Evolutionary conservation across 2,113 vertebrate species (phyloP), one percentile per base, ranked within the genome.

Genomic region (Ariopsis seemanni): DNA sequence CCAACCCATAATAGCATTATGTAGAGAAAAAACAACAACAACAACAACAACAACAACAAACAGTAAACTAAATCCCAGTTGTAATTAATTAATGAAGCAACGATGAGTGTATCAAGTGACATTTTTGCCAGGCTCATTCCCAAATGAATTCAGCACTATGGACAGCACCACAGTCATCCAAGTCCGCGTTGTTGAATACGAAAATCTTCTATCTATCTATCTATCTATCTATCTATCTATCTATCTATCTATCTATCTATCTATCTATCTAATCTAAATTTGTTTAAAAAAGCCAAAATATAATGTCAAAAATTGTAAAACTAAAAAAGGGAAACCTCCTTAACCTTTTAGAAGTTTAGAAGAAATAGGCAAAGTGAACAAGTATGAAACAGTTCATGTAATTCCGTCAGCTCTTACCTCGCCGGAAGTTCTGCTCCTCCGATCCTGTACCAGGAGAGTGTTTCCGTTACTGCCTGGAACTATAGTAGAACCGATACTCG

Each of bases 401-500:
- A 15, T 55, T 50, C 11, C 34, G 22, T 77, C 3, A 83, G 50
- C 63, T 55, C 89, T 87, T 90, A 90, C 90, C 90, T 90, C 85
- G 57, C 75, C 88, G 30, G 86, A 89, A 8, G 83, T 1, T 8
- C 63, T 84, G 9, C 91, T 93, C n/a, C 93, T 92, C 67, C 81
- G 85, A 82, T 93, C 93, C 62, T 92, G 91, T 0, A 94, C 65
- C 48, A 94, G 89, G 0, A 95, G 90, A 1, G 94, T 94, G 10
- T 94, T 95, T 0, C 91, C 89, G 42, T 95, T 92, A 83, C 93
- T 95, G 1, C 93, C 94, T 0, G 93, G 91, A 2, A 88, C 93
- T 88, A 94, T 90, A 87, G 92, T 93, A 88, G 94, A 94, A 60
- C 93, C 93, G 22, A 93, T 91, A 86, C 93, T 94, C 92, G 93